Evolutionary conservation across 2,888 invertebrate species (phyloP), one percentile per base, ranked within the genome.

Genomic region (Cryptophagus acutangulus): DNA sequence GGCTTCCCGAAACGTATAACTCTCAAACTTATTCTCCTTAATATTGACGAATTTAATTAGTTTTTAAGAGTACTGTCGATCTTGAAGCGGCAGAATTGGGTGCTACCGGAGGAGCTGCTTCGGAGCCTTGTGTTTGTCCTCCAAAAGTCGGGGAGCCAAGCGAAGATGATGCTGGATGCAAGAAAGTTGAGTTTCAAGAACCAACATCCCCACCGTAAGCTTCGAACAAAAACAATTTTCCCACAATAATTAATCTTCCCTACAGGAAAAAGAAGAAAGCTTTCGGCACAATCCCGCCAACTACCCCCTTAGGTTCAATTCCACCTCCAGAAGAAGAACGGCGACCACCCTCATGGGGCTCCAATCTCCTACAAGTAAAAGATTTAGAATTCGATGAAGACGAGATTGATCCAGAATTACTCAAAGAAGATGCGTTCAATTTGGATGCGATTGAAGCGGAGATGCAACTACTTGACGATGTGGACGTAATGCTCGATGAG

Each of bases 261-360:
- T n/a, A n/a, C n/a, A n/a, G n/a, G n/a, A n/a, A n/a, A n/a, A n/a
- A n/a, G n/a, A 55, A 51, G 34, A 40, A 54, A 12, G 5, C 31
- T 17, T 9, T 33, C 12, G 57, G 58, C 1, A 46, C 48, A 31
- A 46, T 50, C 2, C 58, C 59, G 8, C 59, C 58, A 6, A 45
- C 54, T 1, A 48, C 54, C 6, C 61, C 60, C 2, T 39, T 65
- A n/a, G 63, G 62, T 1, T 42, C 43, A 13, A 41, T 50, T 2
- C 3, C 17, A 6, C 37, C 45, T 1, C 38, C 39, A n/a, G 40
- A 46, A 3, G 62, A 60, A 20, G 61, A 59, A 5, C 48, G 65
- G 30, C 38, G 45, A 3, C 58, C 62, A 1, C 65, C 67, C 10
- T 64, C 62, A 2, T 69, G 69, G 69, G 67, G 68, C 17, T 66